Percentiles rank a stretch among this genome's conserved stretches.
phyloP scores from a whole-genome alignment of 2,113 vertebrate species.

The Lepus europaeus region DNA sequence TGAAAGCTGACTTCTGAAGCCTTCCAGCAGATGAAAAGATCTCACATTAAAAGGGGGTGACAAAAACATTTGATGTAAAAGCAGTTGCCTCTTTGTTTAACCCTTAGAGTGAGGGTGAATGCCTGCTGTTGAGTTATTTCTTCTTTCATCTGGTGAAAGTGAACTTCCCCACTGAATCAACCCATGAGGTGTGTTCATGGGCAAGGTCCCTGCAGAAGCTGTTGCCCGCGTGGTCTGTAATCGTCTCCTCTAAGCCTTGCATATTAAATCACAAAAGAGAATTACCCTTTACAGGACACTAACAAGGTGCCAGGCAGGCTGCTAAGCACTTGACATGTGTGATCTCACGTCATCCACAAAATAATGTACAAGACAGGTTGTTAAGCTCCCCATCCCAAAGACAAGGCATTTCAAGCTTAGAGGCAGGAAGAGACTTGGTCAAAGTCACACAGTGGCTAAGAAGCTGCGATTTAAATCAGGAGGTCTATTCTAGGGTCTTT shows the following conservation, averaged over 20 bases:
- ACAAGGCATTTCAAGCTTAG: not conserved
- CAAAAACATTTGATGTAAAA: constrained; percentile 82
- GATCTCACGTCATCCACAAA: not conserved
- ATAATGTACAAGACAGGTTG: not conserved
- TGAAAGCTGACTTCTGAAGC: constrained; percentile 85
- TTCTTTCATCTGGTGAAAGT: constrained; percentile 16
- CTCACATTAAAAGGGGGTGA: constrained; percentile 85
- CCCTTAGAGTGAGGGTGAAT: constrained; percentile 75
- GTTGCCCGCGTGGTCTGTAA: not conserved
- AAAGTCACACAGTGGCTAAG: rapidly evolving
- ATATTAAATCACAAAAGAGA: not conserved
- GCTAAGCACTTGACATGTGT: not conserved
- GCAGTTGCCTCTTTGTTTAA: constrained; percentile 86
- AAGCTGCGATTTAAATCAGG: not conserved
- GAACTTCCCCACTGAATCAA: constrained; percentile 49
- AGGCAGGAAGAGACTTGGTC: not conserved
- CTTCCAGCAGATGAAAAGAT: constrained; percentile 86
- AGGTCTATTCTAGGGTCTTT: not conserved
- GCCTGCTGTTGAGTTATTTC: constrained; percentile 63
- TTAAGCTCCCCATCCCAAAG: not conserved
- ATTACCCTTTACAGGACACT: not conserved
- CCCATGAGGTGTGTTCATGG: not conserved
- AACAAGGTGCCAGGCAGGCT: too few relatives aligned
- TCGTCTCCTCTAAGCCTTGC: not conserved
- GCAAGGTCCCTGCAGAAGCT: not conserved